phyloP scores from a whole-genome alignment of 2,113 vertebrate genomes.

The Condylura cristata region DNA sequence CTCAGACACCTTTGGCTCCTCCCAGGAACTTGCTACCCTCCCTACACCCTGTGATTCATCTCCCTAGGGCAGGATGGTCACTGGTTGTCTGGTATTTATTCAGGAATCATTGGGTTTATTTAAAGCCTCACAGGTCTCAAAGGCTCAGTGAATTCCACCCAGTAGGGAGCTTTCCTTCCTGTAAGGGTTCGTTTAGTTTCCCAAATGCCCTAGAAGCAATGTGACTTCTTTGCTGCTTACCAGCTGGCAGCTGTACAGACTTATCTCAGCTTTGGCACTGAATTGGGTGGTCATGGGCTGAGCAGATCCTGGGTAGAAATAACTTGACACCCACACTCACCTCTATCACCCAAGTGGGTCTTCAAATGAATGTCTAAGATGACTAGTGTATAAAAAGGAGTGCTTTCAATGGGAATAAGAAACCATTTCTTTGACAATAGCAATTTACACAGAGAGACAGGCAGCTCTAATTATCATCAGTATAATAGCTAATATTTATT shows the following conservation, averaged over 20 bases:
- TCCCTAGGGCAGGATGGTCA: not conserved
- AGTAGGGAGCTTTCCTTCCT: not conserved
- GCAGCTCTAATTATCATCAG: not conserved
- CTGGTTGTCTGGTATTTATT: not conserved
- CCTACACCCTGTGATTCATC: not conserved
- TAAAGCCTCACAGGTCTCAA: not conserved
- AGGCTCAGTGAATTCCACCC: not conserved
- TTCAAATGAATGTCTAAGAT: not conserved
- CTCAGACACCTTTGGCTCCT: not conserved
- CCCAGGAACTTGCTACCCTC: not conserved
- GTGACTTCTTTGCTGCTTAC: not conserved
- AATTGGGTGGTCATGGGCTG: not conserved
- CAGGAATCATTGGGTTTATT: not conserved
- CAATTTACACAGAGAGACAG: not conserved
- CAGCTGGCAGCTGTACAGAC: not conserved
- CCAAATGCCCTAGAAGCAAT: not conserved
- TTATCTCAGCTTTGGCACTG: not conserved
- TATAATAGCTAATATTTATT: not conserved
- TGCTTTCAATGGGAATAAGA: not conserved
- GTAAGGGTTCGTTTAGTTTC: constrained; percentile 6
- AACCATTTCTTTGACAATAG: not conserved
- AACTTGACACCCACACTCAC: not conserved
- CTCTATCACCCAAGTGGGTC: not conserved
- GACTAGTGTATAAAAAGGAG: not conserved
- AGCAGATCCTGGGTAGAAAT: not conserved